phyloP scores from a whole-genome alignment of 2,888 invertebrate species.

The Caradrina clavipalpis region DNA sequence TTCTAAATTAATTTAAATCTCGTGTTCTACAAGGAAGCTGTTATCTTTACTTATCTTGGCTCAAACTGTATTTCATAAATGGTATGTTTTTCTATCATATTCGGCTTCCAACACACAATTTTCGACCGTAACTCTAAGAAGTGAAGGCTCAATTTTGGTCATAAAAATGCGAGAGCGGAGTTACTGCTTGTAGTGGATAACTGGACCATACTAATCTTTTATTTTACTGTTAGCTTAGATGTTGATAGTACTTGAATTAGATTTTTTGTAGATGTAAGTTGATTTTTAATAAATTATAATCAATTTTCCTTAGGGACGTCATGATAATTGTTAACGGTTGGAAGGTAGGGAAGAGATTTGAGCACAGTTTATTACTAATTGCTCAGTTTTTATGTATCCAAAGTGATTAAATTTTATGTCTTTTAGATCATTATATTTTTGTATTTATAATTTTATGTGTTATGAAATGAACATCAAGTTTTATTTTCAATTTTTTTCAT shows the following conservation, averaged over 20 bases:
- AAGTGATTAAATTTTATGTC: neutral
- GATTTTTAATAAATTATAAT: slow-evolving; percentile 16
- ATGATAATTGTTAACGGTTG: neutral
- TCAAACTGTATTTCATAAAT: slow-evolving; percentile 58
- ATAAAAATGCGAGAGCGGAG: slow-evolving; percentile 23
- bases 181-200: slow-evolving; percentile 51
- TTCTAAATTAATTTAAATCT: slow-evolving; percentile 56
- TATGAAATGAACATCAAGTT: neutral
- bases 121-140: slow-evolving; percentile 40
- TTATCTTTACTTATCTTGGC: slow-evolving; percentile 53
- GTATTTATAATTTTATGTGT: neutral
- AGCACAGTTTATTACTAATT: neutral
- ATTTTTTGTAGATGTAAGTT: slow-evolving; percentile 9
- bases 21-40: slow-evolving; percentile 47
- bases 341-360: neutral
- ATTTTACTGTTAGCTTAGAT: slow-evolving; percentile 56
- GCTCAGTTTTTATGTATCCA: neutral
- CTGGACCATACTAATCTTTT: slow-evolving; percentile 61
- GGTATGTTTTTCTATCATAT: slow-evolving; percentile 50
- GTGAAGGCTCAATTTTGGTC: slow-evolving; percentile 44
- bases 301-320: neutral
- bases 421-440: neutral
- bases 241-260: slow-evolving; percentile 18
- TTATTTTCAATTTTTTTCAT: neutral
- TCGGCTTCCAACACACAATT: slow-evolving; percentile 26